phyloP scores from a whole-genome alignment of 2,113 vertebrate species.

The Callipepla squamata region DNA sequence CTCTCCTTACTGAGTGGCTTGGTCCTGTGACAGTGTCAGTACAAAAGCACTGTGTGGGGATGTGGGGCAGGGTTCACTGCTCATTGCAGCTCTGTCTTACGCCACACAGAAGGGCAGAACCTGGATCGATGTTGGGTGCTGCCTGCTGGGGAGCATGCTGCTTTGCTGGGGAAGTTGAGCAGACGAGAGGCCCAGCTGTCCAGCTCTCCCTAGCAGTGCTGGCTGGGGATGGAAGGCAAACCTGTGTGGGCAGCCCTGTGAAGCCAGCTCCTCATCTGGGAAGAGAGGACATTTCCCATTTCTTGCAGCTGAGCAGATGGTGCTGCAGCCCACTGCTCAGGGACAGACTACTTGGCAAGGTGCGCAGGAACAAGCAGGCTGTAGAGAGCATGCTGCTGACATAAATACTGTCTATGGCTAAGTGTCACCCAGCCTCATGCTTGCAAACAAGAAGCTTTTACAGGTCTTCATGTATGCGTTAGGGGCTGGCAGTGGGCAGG shows the following conservation, averaged over 20 bases:
- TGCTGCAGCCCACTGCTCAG: neutral
- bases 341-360: accelerated
- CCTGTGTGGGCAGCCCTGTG: neutral
- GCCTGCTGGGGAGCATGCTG: neutral
- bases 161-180: accelerated
- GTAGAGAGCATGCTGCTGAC: neutral
- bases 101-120: neutral
- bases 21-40: accelerated
- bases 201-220: neutral
- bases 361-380: accelerated
- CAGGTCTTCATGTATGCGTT: too few relatives aligned
- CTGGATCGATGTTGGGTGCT: neutral
- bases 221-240: accelerated
- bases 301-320: accelerated
- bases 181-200: too few relatives aligned
- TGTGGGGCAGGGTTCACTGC: accelerated
- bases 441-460: neutral
- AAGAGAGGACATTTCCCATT: neutral
- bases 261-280: neutral
- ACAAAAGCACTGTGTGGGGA: accelerated
- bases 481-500: neutral
- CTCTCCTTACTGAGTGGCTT: neutral
- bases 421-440: accelerated
- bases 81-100: accelerated
- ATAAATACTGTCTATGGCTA: accelerated